Evolutionary conservation across 1,140 invertebrate species (phyloP).

Genomic region (Solen grandis): DNA sequence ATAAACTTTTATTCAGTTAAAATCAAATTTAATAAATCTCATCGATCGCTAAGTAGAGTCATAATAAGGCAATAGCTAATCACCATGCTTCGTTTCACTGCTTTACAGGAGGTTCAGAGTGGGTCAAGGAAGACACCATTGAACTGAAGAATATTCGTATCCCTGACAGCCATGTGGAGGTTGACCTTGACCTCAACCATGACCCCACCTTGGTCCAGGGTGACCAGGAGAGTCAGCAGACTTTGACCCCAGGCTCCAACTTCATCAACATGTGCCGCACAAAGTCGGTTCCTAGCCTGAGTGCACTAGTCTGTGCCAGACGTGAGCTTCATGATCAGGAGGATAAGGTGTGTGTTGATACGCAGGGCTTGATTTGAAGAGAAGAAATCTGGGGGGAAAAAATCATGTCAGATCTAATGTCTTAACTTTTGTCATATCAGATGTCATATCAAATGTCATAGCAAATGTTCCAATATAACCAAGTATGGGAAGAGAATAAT

Average conservation of each 20-base stretch:
- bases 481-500: too few species aligned
- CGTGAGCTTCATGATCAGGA: slow-evolving; percentile 95
- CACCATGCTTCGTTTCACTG: too few species aligned
- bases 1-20: too few species aligned
- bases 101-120: slow-evolving; percentile 89
- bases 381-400: too few species aligned
- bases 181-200: slow-evolving; percentile 69
- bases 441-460: too few species aligned
- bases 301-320: slow-evolving; percentile 92
- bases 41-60: too few species aligned
- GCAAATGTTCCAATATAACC: too few species aligned
- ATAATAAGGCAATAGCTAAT: too few species aligned
- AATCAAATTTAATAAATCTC: too few species aligned
- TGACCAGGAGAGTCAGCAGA: slow-evolving; percentile 36
- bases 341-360: slow-evolving; percentile 49
- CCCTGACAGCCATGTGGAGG: slow-evolving; percentile 77
- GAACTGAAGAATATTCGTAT: slow-evolving; percentile 79
- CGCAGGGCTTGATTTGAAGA: not conserved
- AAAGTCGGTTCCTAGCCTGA: slow-evolving; percentile 94
- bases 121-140: slow-evolving; percentile 97
- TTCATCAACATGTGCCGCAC: slow-evolving; percentile 82
- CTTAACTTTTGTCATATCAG: too few species aligned
- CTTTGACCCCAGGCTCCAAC: slow-evolving; percentile 60
- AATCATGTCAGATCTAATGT: too few species aligned
- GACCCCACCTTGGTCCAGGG: slow-evolving; percentile 22